Evolutionary conservation across 2,797 vertebrate species (phyloP).

Genomic region (Acanthopagrus latus): DNA sequence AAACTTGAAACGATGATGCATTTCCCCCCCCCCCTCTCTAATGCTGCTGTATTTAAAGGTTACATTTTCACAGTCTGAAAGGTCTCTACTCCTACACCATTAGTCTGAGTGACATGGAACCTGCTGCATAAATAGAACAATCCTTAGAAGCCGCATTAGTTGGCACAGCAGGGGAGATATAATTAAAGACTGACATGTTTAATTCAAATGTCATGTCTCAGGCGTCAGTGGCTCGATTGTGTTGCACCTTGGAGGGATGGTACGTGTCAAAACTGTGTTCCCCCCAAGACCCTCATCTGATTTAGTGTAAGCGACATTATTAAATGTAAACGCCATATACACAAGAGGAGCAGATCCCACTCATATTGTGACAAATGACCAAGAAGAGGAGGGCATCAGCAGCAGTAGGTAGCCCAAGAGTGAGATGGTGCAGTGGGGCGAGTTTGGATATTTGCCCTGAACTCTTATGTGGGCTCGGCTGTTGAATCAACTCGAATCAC

Average conservation of each 20-base stretch:
- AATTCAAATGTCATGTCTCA: constrained; percentile 23
- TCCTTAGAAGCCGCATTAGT: constrained; percentile 24
- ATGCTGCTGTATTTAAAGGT: constrained; percentile 41
- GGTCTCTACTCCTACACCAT: constrained; percentile 49
- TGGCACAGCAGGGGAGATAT: constrained; percentile 29
- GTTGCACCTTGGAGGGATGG: constrained; percentile 4
- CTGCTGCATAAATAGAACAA: constrained; percentile 38
- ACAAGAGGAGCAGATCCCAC: background rate
- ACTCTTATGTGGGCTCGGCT: background rate
- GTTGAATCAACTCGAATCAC: background rate
- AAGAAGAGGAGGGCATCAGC: background rate
- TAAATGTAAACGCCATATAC: background rate
- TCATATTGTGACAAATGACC: background rate
- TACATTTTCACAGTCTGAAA: constrained; percentile 46
- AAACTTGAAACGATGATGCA: constrained; percentile 7
- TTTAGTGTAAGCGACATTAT: background rate
- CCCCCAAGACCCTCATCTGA: background rate
- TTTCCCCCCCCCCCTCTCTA: constrained; percentile 13
- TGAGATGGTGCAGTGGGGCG: background rate
- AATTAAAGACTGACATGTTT: constrained; percentile 50
- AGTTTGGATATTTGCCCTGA: background rate
- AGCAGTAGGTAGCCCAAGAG: background rate
- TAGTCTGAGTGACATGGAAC: constrained; percentile 46
- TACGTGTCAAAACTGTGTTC: constrained; percentile 17
- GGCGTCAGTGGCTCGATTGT: constrained; percentile 12